phyloP scores from a whole-genome alignment of 2,797 vertebrate genomes.

The Oreochromis grahami region DNA sequence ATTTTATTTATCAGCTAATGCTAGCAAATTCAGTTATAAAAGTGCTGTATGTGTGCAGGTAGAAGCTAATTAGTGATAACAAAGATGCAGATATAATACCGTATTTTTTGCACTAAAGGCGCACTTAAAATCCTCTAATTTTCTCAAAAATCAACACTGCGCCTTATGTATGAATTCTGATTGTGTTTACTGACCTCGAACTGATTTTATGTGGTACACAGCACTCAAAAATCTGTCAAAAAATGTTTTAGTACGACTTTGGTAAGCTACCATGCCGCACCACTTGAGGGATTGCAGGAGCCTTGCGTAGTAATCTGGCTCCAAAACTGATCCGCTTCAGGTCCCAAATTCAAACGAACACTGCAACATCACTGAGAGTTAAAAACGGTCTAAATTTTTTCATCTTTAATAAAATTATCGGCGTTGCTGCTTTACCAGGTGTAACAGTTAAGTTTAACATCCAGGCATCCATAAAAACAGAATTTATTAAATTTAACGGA shows the following conservation, averaged over 20 bases:
- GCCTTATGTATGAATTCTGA: neutral
- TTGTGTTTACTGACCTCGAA: neutral
- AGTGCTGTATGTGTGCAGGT: neutral
- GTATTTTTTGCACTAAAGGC: neutral
- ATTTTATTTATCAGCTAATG: neutral
- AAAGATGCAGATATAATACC: neutral
- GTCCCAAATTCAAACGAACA: too few relatives aligned
- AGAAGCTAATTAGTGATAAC: neutral
- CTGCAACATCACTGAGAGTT: too few relatives aligned
- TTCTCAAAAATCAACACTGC: neutral
- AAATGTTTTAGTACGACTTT: neutral
- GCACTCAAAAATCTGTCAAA: accelerated
- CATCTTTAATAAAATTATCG: neutral
- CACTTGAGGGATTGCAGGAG: too few relatives aligned
- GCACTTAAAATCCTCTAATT: neutral
- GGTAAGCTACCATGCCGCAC: neutral
- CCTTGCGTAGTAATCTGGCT: too few relatives aligned
- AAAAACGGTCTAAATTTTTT: too few relatives aligned
- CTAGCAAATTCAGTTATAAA: neutral
- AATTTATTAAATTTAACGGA: neutral
- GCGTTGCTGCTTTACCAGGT: neutral
- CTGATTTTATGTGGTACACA: accelerated
- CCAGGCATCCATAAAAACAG: neutral
- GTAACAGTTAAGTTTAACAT: too few relatives aligned
- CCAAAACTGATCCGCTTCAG: too few relatives aligned